Percentiles rank a stretch among this genome's conserved stretches.
phyloP scores from a whole-genome alignment of 2,113 vertebrate species.

The Chelonoidis abingdonii region DNA sequence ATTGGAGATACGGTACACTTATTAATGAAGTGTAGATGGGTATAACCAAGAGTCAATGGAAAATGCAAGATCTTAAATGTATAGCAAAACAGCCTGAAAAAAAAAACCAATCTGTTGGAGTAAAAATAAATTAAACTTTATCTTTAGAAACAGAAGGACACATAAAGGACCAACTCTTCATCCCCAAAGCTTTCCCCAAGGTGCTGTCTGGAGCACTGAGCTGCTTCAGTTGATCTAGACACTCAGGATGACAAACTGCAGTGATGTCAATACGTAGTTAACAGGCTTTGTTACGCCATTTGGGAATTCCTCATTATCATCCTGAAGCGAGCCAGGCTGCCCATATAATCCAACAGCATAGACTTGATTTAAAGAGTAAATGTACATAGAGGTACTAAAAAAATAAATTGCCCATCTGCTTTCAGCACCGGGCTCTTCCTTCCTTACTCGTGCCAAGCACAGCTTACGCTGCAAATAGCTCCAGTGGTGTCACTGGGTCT shows the following conservation, averaged over 20 bases:
- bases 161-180: neutral
- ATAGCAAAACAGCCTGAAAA: neutral
- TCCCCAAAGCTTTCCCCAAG: neutral
- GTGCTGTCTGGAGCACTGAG: fast-evolving
- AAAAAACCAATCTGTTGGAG: neutral
- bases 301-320: fast-evolving
- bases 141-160: neutral
- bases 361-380: neutral
- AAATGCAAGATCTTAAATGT: neutral
- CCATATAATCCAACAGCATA: neutral
- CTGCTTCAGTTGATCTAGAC: fast-evolving
- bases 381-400: neutral
- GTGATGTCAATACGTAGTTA: neutral
- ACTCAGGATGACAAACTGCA: neutral
- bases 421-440: neutral
- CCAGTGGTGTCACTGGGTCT: fast-evolving
- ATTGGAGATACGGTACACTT: neutral
- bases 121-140: neutral
- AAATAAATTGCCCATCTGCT: neutral
- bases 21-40: too few species aligned
- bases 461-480: fast-evolving
- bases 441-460: neutral
- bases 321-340: fast-evolving
- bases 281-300: neutral
- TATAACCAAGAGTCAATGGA: neutral